Evolutionary conservation across 2,797 vertebrate species (phyloP).

Genomic region (Pseudomugil tenellus): DNA sequence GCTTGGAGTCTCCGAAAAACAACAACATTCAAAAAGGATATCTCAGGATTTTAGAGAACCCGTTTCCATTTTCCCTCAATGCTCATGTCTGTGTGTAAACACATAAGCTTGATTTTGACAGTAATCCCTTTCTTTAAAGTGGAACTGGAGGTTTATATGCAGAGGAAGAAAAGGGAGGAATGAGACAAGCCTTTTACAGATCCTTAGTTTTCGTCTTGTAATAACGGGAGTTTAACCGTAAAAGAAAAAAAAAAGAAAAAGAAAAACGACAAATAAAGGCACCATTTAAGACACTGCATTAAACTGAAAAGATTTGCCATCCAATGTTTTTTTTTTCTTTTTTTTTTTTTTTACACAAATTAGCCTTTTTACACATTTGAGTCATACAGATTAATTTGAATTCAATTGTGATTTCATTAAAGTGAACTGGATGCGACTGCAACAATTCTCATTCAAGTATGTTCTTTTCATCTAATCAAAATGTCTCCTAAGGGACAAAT

Average conservation of each 20-base stretch:
- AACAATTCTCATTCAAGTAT: too few relatives aligned
- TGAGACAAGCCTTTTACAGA: background rate
- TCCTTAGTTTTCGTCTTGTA: background rate
- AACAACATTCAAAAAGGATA: conserved; percentile 39
- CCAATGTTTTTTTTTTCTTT: too few relatives aligned
- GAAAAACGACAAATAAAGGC: too few relatives aligned
- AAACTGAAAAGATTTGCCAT: too few relatives aligned
- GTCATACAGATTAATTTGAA: background rate
- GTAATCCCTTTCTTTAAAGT: conserved; percentile 3
- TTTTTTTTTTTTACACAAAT: too few relatives aligned
- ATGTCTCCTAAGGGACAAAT: too few relatives aligned
- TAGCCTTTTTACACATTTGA: background rate
- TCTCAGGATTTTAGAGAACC: conserved; percentile 17
- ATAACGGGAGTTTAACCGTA: background rate
- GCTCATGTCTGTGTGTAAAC: conserved; percentile 11
- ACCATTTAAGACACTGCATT: too few relatives aligned
- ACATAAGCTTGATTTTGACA: conserved; percentile 11
- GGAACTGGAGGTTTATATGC: background rate
- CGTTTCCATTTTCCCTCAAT: conserved; percentile 15
- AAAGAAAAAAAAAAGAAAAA: too few relatives aligned
- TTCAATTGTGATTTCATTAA: too few relatives aligned
- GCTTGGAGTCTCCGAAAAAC: conserved; percentile 35
- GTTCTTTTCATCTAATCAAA: too few relatives aligned
- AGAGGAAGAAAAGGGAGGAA: background rate
- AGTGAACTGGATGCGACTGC: too few relatives aligned